Conservation (phyloP, 2,113 vertebrate genomes). For the Cynoglossus semilaevis region DNA sequence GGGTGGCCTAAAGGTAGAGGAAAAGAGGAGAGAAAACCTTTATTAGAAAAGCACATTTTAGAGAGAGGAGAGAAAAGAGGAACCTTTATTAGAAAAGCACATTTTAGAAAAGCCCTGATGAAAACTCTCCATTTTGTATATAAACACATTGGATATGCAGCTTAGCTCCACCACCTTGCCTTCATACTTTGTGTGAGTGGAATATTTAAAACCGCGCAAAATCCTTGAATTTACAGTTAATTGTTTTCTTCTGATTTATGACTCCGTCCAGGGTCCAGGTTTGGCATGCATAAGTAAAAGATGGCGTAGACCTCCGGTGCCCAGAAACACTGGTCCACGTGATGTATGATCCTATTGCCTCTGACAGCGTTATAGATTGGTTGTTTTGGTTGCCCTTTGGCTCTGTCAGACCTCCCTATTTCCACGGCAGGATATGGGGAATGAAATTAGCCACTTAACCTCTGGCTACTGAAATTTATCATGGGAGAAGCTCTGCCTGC, state of each 20-base stretch:
- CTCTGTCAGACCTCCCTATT: constrained; percentile 51
- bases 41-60: constrained; percentile 1
- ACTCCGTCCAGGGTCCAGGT: constrained; percentile 22
- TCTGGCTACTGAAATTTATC: constrained; percentile 52
- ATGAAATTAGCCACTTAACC: constrained; percentile 64
- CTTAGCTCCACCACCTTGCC: constrained; percentile 6
- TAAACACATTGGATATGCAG: neutral
- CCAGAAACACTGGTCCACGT: constrained; percentile 25
- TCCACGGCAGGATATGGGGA: constrained; percentile 37
- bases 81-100: neutral
- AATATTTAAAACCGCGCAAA: neutral
- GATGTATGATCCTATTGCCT: constrained; percentile 54
- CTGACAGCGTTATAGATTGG: constrained; percentile 60
- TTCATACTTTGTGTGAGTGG: neutral
- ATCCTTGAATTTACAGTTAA: constrained; percentile 28
- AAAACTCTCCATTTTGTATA: neutral
- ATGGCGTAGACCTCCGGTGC: constrained; percentile 23
- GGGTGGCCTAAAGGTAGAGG: constrained; percentile 81
- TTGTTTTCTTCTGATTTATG: constrained; percentile 37
- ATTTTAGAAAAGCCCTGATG: neutral
- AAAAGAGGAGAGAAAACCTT: constrained; percentile 30
- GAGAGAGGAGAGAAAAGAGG: constrained; percentile 2
- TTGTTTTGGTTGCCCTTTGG: constrained; percentile 66
- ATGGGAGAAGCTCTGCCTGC: constrained; percentile 22
- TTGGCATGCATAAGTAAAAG: constrained; percentile 19